Evolutionary conservation across 2,797 vertebrate species (phyloP), one percentile per base, ranked within the genome.

Genomic region (Dicrostonyx torquatus): DNA sequence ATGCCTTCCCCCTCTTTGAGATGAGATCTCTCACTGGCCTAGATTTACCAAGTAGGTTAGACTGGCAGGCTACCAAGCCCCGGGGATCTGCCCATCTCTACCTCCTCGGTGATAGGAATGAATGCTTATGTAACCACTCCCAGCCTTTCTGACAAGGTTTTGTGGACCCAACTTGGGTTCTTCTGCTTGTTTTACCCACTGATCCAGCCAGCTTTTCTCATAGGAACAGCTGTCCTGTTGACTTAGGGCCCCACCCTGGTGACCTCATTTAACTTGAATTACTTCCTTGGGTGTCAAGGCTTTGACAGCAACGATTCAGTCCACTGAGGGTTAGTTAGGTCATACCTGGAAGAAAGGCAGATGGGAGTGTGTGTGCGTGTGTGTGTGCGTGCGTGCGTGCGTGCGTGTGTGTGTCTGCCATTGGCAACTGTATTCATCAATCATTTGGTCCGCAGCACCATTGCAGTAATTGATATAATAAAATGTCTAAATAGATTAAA

Each of bases 401-500:
- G 2, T 72, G 5, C n/a, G 34, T 34, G 37, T 34, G 7, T 24
- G 2, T 75, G 4, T 31, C 20, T 24, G 31, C 17, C 34, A 73
- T 53, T 8, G 1, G 55, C 6, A 2, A 13, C 48, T 80, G 22
- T 20, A 15, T 90, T 58, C 11, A 6, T 43, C 83, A 86, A 58
- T 68, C 37, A 5, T 87, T 93, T 22, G 24, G 83, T 82, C 68
- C 55, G 26, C 17, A 64, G 15, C 22, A n/a, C 68, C 83, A 40
- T 55, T 62, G 7, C 26, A 73, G 55, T 68, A 73, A 50, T 53
- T 58, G 60, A 29, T 64, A 13, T 43, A 80, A 90, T 58, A 91
- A 87, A 87, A 92, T 45, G 24, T 58, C 82, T 60, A 13, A 72
- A 20, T 43, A 89, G 87, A 58, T 85, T 48, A 80, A 93, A 89